These are phyloP conservation scores for Clivina fossor DNA, from an alignment of 2,888 invertebrate species.

Conservation along the genomic window DNA sequence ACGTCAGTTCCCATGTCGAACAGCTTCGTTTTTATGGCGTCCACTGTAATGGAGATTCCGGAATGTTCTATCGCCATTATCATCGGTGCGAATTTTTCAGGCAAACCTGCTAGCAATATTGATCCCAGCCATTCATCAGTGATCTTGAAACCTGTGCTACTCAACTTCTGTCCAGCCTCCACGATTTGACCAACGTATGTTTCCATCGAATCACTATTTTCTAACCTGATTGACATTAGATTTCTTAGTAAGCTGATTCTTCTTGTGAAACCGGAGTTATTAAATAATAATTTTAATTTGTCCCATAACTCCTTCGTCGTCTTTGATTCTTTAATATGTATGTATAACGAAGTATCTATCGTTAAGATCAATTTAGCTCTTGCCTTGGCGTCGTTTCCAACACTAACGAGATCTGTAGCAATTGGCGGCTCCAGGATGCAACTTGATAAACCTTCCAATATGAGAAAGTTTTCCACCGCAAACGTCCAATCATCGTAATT, in stretches of 20 bases:
- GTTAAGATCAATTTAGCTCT: conserved; percentile 38
- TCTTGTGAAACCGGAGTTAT: conserved; percentile 39
- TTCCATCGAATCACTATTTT: conserved; percentile 35
- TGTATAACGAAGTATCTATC: conserved; percentile 40
- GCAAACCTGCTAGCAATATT: conserved; percentile 36
- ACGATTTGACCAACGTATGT: conserved; percentile 41
- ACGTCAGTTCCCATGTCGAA: conserved; percentile 32
- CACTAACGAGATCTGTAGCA: conserved; percentile 32
- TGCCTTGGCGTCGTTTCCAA: conserved; percentile 32
- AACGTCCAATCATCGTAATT: conserved; percentile 8
- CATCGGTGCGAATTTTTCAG: conserved; percentile 37
- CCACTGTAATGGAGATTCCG: conserved; percentile 37
- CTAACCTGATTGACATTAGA: conserved; percentile 37
- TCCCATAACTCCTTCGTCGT: conserved; percentile 40
- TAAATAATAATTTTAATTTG: conserved; percentile 40
- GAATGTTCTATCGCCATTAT: conserved; percentile 39
- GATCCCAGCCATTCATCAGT: conserved; percentile 41
- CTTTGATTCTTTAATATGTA: conserved; percentile 40
- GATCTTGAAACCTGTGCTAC: conserved; percentile 40
- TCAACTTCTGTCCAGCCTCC: conserved; percentile 39
- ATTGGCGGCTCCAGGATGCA: not conserved
- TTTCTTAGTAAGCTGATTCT: conserved; percentile 38
- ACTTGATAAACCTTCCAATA: conserved; percentile 6
- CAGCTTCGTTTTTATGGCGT: conserved; percentile 38
- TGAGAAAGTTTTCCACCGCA: not conserved